These are phyloP conservation scores for Baccha elongata DNA, from an alignment of 2,888 invertebrate genomes.

Conservation along the genomic window DNA sequence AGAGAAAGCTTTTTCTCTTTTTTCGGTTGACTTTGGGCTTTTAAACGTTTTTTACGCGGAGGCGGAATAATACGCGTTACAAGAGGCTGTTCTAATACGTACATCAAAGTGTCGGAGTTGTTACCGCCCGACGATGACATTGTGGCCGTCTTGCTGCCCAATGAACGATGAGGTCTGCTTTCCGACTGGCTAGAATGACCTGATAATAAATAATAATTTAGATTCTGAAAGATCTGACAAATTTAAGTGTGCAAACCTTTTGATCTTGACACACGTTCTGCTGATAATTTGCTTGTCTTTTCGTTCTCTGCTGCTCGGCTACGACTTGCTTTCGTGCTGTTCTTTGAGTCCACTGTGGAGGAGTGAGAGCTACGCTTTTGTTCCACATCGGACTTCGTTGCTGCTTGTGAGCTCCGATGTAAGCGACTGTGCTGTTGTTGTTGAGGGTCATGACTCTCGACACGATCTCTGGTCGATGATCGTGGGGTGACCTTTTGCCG, in stretches of 20 bases:
- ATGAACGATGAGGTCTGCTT: slow-evolving; percentile 64
- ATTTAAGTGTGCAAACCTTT: slow-evolving; percentile 64
- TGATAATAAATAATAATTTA: slow-evolving; percentile 50
- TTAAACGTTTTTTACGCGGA: slow-evolving; percentile 80
- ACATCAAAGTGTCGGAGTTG: slow-evolving; percentile 78
- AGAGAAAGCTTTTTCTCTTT: slow-evolving; percentile 67
- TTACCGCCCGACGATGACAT: slow-evolving; percentile 61
- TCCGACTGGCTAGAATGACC: slow-evolving; percentile 79
- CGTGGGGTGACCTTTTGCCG: slow-evolving; percentile 74
- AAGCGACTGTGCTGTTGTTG: slow-evolving; percentile 50
- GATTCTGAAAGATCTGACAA: not conserved
- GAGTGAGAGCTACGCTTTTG: slow-evolving; percentile 62
- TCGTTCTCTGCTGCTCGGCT: slow-evolving; percentile 54
- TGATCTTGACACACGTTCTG: slow-evolving; percentile 76
- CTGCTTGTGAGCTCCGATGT: slow-evolving; percentile 58
- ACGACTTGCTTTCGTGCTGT: slow-evolving; percentile 51
- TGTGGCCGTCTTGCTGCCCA: slow-evolving; percentile 69
- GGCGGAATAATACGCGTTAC: slow-evolving; percentile 78
- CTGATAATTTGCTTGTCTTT: slow-evolving; percentile 56
- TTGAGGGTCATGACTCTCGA: slow-evolving; percentile 68
- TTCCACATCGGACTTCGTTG: slow-evolving; percentile 59
- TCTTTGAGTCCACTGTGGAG: slow-evolving; percentile 62
- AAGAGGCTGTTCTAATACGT: slow-evolving; percentile 80
- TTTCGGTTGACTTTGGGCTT: slow-evolving; percentile 75
- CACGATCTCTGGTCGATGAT: slow-evolving; percentile 72